Percentiles rank a stretch among this genome's conserved stretches.
phyloP scores from a whole-genome alignment of 1,140 invertebrate genomes.

The Tetragonula clypearis region DNA sequence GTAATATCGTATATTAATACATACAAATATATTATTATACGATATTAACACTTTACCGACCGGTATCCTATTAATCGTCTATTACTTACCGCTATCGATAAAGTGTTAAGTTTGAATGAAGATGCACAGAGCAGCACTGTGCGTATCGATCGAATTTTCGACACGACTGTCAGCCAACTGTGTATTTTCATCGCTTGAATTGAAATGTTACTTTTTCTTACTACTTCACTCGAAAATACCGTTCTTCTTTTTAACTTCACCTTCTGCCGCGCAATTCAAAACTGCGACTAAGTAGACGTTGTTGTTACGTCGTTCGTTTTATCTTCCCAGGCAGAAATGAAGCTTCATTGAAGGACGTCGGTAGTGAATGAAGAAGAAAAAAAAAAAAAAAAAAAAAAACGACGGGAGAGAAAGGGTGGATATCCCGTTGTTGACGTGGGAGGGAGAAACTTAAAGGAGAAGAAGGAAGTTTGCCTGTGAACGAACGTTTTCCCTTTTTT shows the following conservation, averaged over 20 bases:
- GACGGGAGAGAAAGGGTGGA: neutral
- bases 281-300: neutral
- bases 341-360: neutral
- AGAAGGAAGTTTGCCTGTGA: neutral
- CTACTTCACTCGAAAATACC: neutral
- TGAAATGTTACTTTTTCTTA: neutral
- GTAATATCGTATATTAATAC: too few species aligned
- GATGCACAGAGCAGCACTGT: too few species aligned
- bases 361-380: slow-evolving; percentile 20
- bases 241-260: too few species aligned
- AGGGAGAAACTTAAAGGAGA: neutral
- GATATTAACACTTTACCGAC: too few species aligned
- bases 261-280: neutral
- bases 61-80: too few species aligned
- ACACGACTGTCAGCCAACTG: too few species aligned
- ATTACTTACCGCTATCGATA: too few species aligned
- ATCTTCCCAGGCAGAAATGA: neutral
- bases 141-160: too few species aligned
- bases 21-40: too few species aligned
- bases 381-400: slow-evolving; percentile 17
- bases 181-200: too few species aligned
- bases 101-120: too few species aligned
- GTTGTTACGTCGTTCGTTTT: too few species aligned
- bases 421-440: neutral
- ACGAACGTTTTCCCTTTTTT: neutral